phyloP scores from a whole-genome alignment of 1,140 invertebrate species.

The Diprion similis region DNA sequence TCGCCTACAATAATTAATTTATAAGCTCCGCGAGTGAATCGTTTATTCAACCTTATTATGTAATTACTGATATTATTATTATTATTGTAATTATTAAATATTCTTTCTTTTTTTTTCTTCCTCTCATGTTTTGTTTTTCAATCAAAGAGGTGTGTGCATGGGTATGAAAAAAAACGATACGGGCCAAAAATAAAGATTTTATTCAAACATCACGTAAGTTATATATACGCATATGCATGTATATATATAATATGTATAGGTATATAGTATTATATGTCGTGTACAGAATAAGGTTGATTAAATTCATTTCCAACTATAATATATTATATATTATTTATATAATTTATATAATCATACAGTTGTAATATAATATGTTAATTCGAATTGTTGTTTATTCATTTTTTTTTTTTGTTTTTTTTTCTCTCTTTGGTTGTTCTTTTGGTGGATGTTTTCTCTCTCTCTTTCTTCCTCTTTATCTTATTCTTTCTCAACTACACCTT shows the following conservation, averaged over 20 bases:
- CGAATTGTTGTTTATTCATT: too few relatives aligned
- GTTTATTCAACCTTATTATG: constrained; percentile 12
- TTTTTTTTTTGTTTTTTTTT: too few relatives aligned
- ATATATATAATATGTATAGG: too few relatives aligned
- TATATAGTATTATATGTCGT: constrained; percentile 10
- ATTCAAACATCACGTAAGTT: constrained; percentile 45
- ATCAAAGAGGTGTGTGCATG: constrained; percentile 28
- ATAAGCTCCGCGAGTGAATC: not conserved
- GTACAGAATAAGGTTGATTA: constrained; percentile 51
- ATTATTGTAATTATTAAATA: not conserved
- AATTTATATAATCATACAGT: not conserved
- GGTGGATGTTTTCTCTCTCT: too few relatives aligned
- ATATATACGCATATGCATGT: too few relatives aligned
- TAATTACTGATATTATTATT: not conserved
- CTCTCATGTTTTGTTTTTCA: not conserved
- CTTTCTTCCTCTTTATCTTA: not conserved
- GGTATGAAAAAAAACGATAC: constrained; percentile 46
- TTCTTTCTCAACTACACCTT: not conserved
- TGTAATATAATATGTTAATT: too few relatives aligned
- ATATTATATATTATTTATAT: not conserved
- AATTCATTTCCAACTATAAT: constrained; percentile 40
- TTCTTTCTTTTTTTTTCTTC: too few relatives aligned
- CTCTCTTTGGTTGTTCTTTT: too few relatives aligned
- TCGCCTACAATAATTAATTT: too few relatives aligned
- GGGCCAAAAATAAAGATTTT: constrained; percentile 53